Conservation (phyloP, 2,113 vertebrate genomes). For the Lasiurus cinereus region DNA sequence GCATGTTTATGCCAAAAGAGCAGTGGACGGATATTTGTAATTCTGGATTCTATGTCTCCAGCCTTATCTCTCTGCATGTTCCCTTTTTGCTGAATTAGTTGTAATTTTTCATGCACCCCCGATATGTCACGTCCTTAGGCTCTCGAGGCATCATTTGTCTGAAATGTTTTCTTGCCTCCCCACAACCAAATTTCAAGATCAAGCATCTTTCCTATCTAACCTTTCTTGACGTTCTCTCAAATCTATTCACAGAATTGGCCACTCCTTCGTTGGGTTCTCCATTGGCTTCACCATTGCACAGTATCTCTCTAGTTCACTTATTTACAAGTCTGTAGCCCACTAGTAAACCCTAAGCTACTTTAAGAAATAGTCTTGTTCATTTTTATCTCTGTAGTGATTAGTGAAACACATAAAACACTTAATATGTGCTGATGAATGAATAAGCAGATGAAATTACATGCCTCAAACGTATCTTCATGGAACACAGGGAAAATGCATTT, state of each 20-base stretch:
- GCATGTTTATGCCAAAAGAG: background rate
- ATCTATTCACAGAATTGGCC: background rate
- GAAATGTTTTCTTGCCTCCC: background rate
- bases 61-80: background rate
- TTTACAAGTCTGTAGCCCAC: background rate
- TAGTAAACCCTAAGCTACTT: background rate
- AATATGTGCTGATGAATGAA: background rate
- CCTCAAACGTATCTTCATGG: background rate
- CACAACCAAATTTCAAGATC: background rate
- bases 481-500: background rate
- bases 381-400: background rate
- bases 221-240: background rate
- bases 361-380: background rate
- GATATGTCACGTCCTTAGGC: background rate
- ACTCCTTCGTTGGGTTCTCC: background rate
- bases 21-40: background rate
- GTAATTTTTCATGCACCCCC: background rate
- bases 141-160: background rate
- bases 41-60: background rate
- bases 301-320: background rate
- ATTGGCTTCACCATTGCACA: background rate
- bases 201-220: background rate
- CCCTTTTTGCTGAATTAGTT: background rate
- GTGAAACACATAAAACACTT: background rate
- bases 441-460: background rate